Conservation (phyloP, 2,113 vertebrate genomes). For the Perccottus glenii region DNA sequence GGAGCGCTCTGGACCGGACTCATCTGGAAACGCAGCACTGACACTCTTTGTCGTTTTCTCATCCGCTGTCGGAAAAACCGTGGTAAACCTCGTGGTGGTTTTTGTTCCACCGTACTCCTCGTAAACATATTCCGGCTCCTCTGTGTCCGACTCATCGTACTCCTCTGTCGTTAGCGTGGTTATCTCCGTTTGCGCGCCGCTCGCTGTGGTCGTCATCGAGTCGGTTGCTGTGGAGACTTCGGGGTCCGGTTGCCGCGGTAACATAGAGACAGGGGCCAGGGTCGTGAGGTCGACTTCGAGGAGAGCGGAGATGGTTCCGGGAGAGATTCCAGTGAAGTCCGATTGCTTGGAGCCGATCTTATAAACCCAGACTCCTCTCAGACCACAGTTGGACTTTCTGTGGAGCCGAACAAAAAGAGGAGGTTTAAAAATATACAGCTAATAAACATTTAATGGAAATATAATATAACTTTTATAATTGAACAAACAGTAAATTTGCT, state of each 20-base stretch:
- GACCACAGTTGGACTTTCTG: slow-evolving; percentile 88
- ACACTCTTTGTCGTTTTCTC: not conserved
- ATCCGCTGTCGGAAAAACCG: not conserved
- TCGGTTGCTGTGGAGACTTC: slow-evolving; percentile 5
- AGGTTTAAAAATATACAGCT: no score
- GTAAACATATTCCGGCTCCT: slow-evolving; percentile 11
- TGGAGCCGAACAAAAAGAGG: no score
- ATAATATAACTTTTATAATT: no score
- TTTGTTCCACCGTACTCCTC: not conserved
- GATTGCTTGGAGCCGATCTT: slow-evolving; percentile 84
- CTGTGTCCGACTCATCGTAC: not conserved
- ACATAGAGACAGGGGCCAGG: not conserved
- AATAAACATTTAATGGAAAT: no score
- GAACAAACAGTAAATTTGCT: no score
- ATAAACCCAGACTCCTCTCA: slow-evolving; percentile 88
- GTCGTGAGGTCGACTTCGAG: slow-evolving; percentile 23
- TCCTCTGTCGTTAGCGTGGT: not conserved
- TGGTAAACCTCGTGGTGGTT: not conserved
- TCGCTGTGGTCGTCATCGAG: not conserved
- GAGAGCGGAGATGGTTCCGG: slow-evolving; percentile 49
- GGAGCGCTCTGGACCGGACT: not conserved
- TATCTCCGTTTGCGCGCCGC: not conserved
- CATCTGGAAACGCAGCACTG: not conserved
- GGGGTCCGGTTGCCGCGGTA: slow-evolving; percentile 21
- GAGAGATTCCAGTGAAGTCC: slow-evolving; percentile 51